These are phyloP conservation scores for Drosophila mercatorum DNA, from an alignment of 2,888 invertebrate species.

Conservation along the genomic window DNA sequence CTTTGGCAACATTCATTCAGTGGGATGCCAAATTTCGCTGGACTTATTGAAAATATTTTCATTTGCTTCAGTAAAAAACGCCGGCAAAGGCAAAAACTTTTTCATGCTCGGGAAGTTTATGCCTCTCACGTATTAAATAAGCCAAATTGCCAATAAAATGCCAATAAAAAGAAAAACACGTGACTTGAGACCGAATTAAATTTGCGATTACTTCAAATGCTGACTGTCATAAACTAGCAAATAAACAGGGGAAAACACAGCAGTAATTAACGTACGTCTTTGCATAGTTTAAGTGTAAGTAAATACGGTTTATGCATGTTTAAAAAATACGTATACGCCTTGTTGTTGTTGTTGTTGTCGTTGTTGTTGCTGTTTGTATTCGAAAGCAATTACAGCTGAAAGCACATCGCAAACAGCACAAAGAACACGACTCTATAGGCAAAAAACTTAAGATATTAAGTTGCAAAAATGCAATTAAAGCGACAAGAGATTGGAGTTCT, in stretches of 20 bases:
- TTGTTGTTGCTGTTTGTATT: conserved; percentile 3
- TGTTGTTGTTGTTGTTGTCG: neutral
- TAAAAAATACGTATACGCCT: neutral
- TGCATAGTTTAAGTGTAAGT: neutral
- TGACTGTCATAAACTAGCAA: conserved; percentile 39
- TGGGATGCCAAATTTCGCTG: conserved; percentile 11
- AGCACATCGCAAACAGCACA: conserved; percentile 11
- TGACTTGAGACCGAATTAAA: conserved; percentile 33
- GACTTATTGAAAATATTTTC: conserved; percentile 2
- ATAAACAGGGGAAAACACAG: conserved; percentile 23
- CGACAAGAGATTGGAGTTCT: neutral
- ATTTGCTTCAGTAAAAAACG: conserved; percentile 12
- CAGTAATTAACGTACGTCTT: conserved; percentile 51
- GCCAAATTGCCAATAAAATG: conserved; percentile 43
- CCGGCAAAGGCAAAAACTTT: neutral
- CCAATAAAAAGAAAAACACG: conserved; percentile 44
- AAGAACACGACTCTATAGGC: conserved; percentile 1
- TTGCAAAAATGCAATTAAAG: conserved; percentile 5
- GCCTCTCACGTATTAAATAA: conserved; percentile 41
- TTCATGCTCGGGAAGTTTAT: conserved; percentile 13
- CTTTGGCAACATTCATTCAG: conserved; percentile 8
- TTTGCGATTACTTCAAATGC: conserved; percentile 29
- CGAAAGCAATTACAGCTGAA: conserved; percentile 29
- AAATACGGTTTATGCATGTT: neutral
- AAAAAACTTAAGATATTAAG: conserved; percentile 13